These are phyloP conservation scores for Lysandra coridon DNA, from an alignment of 2,888 invertebrate genomes.

Conservation along the genomic window DNA sequence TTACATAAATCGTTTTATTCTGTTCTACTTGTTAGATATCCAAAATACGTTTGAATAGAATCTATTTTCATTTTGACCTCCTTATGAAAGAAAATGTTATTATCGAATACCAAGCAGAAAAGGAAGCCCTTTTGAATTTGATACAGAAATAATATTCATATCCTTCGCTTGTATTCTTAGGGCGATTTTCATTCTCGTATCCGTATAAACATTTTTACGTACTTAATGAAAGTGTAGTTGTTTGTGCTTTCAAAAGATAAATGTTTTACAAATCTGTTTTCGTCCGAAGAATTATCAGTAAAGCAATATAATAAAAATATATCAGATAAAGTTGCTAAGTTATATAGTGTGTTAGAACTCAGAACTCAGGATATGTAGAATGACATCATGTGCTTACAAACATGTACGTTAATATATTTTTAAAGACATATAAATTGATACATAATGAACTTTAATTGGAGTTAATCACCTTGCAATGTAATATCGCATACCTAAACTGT, in stretches of 20 bases:
- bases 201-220: not conserved
- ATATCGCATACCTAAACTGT: not conserved
- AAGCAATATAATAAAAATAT: not conserved
- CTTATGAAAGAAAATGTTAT: slow-evolving; percentile 10
- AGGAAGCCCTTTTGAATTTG: slow-evolving; percentile 2
- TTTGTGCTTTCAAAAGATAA: not conserved
- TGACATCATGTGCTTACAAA: slow-evolving; percentile 18
- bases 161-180: not conserved
- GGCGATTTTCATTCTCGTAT: not conserved
- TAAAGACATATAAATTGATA: not conserved
- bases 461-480: not conserved
- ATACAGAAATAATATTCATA: not conserved
- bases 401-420: slow-evolving; percentile 10
- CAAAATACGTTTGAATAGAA: slow-evolving; percentile 6
- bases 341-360: not conserved
- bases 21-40: not conserved
- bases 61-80: slow-evolving; percentile 19
- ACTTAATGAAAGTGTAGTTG: not conserved
- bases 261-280: not conserved
- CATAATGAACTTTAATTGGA: slow-evolving; percentile 14
- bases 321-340: not conserved
- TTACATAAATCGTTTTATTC: slow-evolving; percentile 10
- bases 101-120: not conserved
- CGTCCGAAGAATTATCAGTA: not conserved
- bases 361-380: not conserved